phyloP scores from a whole-genome alignment of 2,113 vertebrate species.

The Oreochromis aureus region DNA sequence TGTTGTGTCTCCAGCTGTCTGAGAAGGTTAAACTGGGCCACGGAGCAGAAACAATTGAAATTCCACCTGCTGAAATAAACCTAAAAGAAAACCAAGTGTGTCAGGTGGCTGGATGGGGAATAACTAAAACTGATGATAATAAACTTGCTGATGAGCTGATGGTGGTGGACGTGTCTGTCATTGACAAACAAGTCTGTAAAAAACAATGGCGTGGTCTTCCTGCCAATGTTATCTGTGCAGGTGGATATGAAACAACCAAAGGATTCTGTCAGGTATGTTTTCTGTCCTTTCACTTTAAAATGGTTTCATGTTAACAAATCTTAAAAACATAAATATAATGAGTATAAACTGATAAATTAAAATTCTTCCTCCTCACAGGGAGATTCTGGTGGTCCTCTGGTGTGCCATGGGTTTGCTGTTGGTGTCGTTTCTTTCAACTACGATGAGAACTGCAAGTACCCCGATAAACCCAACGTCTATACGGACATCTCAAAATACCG shows the following conservation, averaged over 20 bases:
- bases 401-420: not conserved
- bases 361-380: not conserved
- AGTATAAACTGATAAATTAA: rapidly evolving
- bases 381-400: not conserved
- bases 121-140: too few species aligned
- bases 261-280: not conserved
- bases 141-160: too few species aligned
- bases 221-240: rapidly evolving
- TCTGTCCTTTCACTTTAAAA: rapidly evolving
- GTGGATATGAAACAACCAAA: rapidly evolving
- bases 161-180: too few species aligned
- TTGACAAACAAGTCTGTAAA: too few species aligned
- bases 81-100: too few species aligned
- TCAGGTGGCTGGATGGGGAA: too few species aligned
- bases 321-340: rapidly evolving
- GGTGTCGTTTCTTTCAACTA: not conserved
- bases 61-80: too few species aligned
- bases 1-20: too few species aligned
- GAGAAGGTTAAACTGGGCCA: not conserved
- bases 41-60: rapidly evolving
- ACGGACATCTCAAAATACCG: not conserved
- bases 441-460: rapidly evolving
- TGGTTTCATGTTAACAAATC: rapidly evolving
- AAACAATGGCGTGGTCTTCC: too few species aligned
- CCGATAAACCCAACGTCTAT: rapidly evolving